phyloP scores from a whole-genome alignment of 2,797 vertebrate genomes.

The Sebastes itinus region DNA sequence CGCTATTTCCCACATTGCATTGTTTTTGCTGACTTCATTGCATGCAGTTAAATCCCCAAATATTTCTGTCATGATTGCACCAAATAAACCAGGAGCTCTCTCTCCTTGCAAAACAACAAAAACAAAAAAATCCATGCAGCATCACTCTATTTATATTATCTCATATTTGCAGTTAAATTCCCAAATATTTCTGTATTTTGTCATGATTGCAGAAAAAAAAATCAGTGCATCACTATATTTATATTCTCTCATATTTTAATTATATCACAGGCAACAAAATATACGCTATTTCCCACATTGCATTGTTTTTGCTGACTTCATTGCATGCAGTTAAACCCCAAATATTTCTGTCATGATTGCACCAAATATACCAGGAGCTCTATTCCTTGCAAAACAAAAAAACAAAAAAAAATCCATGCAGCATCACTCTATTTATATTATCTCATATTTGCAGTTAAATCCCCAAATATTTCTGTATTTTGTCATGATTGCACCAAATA shows the following conservation, averaged over 20 bases:
- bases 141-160: neutral
- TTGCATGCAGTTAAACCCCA: neutral
- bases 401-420: neutral
- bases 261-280: no score
- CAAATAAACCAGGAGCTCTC: neutral
- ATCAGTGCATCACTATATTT: no score
- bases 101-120: neutral
- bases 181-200: neutral
- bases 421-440: neutral
- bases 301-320: conserved; percentile 60
- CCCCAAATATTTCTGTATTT: no score
- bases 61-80: neutral
- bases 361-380: neutral
- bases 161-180: neutral
- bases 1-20: conserved; percentile 63
- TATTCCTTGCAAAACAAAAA: neutral
- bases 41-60: neutral
- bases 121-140: neutral
- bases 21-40: conserved; percentile 56
- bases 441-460: neutral
- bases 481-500: neutral
- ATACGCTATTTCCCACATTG: conserved; percentile 58
- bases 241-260: neutral
- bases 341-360: neutral
- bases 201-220: neutral